Base-by-base conservation (phyloP, 2,797 vertebrate genomes). In the Percopsis omiscomaycus region DNA sequence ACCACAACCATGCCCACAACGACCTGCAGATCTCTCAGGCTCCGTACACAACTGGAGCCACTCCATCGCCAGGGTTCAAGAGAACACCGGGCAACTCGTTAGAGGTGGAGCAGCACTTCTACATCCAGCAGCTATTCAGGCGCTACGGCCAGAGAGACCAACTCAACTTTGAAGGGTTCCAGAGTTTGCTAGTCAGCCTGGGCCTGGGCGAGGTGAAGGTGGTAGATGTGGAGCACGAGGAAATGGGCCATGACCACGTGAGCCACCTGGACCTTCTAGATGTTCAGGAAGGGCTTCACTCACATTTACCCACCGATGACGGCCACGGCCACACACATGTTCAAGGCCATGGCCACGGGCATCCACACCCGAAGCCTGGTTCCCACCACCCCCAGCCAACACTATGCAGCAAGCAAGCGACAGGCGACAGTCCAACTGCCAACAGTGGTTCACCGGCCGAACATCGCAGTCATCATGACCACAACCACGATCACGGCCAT, bases 181-280 rank as follows among this genome's bases (percentile, higher is more conserved):
- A 98, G 91, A 97, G 87, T 89, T 90, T 99, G 73, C 89, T 99
- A 72, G 68, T 90, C 16, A 98, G 94, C 75, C 86, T 99, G 81
- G 97, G 98, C 49, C 91, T 99, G 68, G 97, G 97, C 44, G 93
- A 96, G 74, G 92, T 98, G 48, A 95, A 95, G 82, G 83, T 98
- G 68, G 93, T 99, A 42, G 92, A 86, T 61, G 82, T 94, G 70
- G 93, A 93, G 80, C 97, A 99, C 11, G 95, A 97, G 69, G 92
- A 96, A 13, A 87, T 98, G 75, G 97, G 96, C 55, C 97, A 99
- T 0, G 95, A 98, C 83, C 95, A 98, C 3, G 95, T 98, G 70
- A 95, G 96, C 74, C 96, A 99, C 76, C 86, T 98, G 4, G 95
- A 98, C 77, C 69, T 94, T 71, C 82, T 98, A 79, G 97, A 98